phyloP scores from a whole-genome alignment of 2,888 invertebrate species.

The Hypena proboscidalis region DNA sequence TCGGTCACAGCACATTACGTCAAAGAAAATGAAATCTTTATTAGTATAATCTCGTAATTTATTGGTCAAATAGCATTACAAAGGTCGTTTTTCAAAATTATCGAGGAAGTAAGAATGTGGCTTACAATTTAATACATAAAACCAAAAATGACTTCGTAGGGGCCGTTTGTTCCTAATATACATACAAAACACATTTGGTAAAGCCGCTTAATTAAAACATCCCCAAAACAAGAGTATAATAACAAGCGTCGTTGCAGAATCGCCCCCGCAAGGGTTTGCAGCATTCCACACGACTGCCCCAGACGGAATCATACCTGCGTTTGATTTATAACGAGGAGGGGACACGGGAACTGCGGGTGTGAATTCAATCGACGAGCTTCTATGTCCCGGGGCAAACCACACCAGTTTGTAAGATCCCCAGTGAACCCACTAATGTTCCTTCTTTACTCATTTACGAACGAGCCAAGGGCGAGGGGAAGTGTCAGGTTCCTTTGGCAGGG shows the following conservation, averaged over 20 bases:
- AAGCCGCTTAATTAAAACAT: slow-evolving; percentile 49
- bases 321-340: slow-evolving; percentile 83
- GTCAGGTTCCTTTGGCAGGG: slow-evolving; percentile 59
- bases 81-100: slow-evolving; percentile 51
- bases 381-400: slow-evolving; percentile 59
- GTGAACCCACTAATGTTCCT: slow-evolving; percentile 37
- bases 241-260: slow-evolving; percentile 50
- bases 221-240: slow-evolving; percentile 48
- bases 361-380: slow-evolving; percentile 73
- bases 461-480: slow-evolving; percentile 34
- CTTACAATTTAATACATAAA: slow-evolving; percentile 12
- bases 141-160: slow-evolving; percentile 6
- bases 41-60: slow-evolving; percentile 66
- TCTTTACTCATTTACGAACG: slow-evolving; percentile 26
- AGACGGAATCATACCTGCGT: slow-evolving; percentile 79
- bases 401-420: slow-evolving; percentile 55
- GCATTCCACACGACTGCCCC: slow-evolving; percentile 71
- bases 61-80: slow-evolving; percentile 56
- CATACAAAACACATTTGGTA: slow-evolving; percentile 3
- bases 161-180: slow-evolving; percentile 3
- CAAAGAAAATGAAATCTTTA: slow-evolving; percentile 63
- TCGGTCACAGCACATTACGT: slow-evolving; percentile 58
- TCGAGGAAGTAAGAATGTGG: slow-evolving; percentile 35
- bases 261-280: slow-evolving; percentile 58
- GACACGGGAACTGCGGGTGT: slow-evolving; percentile 73